These are phyloP conservation scores for Rhineura floridana DNA, from an alignment of 2,113 vertebrate genomes.

Conservation along the genomic window DNA sequence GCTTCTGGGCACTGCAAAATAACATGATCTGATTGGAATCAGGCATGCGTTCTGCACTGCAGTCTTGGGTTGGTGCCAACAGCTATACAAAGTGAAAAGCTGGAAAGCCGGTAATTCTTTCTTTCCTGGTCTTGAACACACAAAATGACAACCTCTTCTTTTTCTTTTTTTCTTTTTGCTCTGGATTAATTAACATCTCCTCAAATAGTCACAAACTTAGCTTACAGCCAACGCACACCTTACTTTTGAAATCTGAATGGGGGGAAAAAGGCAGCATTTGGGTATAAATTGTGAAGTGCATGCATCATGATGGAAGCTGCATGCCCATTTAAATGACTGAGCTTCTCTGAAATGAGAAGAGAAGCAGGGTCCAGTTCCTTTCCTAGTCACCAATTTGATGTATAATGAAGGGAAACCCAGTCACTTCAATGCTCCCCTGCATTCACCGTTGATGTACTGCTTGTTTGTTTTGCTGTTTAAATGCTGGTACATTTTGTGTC, in stretches of 20 bases:
- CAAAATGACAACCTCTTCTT: neutral
- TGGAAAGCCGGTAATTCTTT: neutral
- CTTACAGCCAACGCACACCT: neutral
- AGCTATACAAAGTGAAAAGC: neutral
- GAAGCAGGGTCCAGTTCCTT: neutral
- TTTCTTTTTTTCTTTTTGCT: neutral
- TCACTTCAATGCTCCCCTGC: neutral
- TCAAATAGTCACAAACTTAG: neutral
- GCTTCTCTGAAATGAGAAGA: neutral
- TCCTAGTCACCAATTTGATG: neutral
- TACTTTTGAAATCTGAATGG: neutral
- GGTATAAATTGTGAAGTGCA: neutral
- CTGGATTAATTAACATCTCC: neutral
- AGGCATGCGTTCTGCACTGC: slow-evolving; percentile 23
- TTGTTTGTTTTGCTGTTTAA: neutral
- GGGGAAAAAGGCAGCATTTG: no score
- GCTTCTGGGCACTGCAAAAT: slow-evolving; percentile 46
- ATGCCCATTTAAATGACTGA: neutral
- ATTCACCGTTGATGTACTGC: neutral
- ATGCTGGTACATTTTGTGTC: no score
- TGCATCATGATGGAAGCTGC: no score
- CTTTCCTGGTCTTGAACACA: neutral
- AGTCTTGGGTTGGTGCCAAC: slow-evolving; percentile 43
- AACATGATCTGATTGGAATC: slow-evolving; percentile 59
- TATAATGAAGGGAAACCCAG: neutral